These are phyloP conservation scores for Ophion obscuratus DNA, from an alignment of 2,888 invertebrate genomes.

Conservation along the genomic window DNA sequence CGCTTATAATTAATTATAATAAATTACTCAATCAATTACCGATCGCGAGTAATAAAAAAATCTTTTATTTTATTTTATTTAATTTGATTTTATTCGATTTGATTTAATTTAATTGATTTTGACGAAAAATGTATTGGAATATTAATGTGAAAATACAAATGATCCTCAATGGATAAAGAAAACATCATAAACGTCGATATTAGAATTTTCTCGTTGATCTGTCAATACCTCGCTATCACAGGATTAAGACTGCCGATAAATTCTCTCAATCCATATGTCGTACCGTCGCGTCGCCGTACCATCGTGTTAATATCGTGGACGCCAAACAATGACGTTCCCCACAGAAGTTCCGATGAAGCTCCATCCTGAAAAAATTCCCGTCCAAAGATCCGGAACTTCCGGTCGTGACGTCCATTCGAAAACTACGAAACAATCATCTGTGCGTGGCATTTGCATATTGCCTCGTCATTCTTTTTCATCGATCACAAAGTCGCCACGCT, in stretches of 20 bases:
- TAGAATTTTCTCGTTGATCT: not conserved
- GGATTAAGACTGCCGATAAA: not conserved
- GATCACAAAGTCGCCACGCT: slow-evolving; percentile 3
- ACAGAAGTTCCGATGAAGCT: not conserved
- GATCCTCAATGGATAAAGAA: not conserved
- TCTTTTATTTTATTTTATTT: no score
- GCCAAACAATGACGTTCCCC: not conserved
- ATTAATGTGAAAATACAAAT: not conserved
- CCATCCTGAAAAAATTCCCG: not conserved
- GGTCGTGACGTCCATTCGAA: not conserved
- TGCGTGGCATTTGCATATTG: not conserved
- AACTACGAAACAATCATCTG: not conserved
- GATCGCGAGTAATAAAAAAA: no score
- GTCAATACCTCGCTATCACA: not conserved
- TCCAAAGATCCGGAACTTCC: not conserved
- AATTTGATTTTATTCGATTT: no score
- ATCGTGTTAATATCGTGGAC: not conserved
- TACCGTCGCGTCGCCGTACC: not conserved
- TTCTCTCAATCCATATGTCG: not conserved
- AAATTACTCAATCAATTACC: no score
- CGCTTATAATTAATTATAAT: no score
- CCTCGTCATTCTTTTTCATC: slow-evolving; percentile 19
- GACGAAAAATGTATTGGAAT: not conserved
- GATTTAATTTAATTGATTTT: no score
- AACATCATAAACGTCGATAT: not conserved